phyloP scores from a whole-genome alignment of 1,140 invertebrate species.

The Hylaeus volcanicus region DNA sequence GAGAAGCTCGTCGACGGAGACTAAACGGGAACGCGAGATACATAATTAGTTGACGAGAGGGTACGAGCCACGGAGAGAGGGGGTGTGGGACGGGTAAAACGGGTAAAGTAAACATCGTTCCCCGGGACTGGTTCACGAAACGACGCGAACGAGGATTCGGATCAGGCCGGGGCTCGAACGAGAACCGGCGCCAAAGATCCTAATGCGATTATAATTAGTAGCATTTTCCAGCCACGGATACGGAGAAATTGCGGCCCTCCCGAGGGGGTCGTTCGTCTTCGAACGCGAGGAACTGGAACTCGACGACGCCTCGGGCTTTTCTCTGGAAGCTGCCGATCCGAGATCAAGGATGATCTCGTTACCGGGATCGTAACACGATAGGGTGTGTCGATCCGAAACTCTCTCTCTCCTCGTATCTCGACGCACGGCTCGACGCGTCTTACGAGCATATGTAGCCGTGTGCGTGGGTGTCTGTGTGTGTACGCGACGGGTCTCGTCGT shows the following conservation, averaged over 20 bases:
- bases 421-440: not conserved
- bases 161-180: not conserved
- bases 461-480: not conserved
- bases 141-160: constrained; percentile 1
- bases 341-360: constrained; percentile 59
- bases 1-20: constrained; percentile 1
- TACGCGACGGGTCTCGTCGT: not conserved
- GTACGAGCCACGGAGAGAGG: too few relatives aligned
- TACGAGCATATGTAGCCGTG: too few relatives aligned
- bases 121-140: not conserved
- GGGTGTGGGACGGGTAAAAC: not conserved
- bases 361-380: constrained; percentile 62
- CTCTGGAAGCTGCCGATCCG: constrained; percentile 35
- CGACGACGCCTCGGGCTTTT: constrained; percentile 46
- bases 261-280: constrained; percentile 50
- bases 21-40: constrained; percentile 23
- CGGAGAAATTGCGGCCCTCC: constrained; percentile 39
- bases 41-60: constrained; percentile 14
- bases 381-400: constrained; percentile 46
- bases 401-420: not conserved
- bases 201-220: constrained; percentile 68
- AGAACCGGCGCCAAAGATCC: constrained; percentile 46
- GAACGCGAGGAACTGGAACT: constrained; percentile 30
- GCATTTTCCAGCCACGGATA: constrained; percentile 55
- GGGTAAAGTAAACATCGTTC: constrained; percentile 40